Base-by-base conservation (phyloP, 1,140 invertebrate genomes). In the Drosophila parvula region DNA sequence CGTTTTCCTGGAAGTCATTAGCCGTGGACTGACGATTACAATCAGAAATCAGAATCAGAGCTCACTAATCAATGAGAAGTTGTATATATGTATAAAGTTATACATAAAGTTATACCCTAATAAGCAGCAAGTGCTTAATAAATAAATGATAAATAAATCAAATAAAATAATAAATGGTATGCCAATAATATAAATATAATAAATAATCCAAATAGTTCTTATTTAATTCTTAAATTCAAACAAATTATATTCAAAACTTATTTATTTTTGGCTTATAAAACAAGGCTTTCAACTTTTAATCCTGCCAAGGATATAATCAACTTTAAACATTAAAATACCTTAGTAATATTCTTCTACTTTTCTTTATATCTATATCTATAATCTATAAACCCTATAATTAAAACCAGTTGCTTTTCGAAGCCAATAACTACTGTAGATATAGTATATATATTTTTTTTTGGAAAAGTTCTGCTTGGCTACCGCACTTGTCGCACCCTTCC, bases 381-480 rank as follows among this genome's bases (percentile, higher is more conserved):
- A 34, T 34, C 18, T 34, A 8, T 12, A 51, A 32, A 34, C 3
- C 1, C 4, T 10, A n/a, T n/a, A 34, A 16, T 11, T 30, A 30
- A 51, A 14, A 36, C 5, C 16, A 14, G 51, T 68, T 65, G 7
- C n/a, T 18, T 63, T 58, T 10, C 45, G 60, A n/a, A 44, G 56
- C 57, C 27, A 30, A 3, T 32, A 18, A 18, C 30, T 45, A 34
- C 58, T 41, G 18, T 50, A 41, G 47, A 40, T 53, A 14, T 30
- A 16, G 50, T 27, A 5, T 28, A 11, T 22, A n/a, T 16, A 16
- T 43, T 43, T 36, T 36, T 56, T 69, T 47, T 44, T n/a, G n/a
- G 11, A 57, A 27, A 53, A 50, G 65, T 80, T 80, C 68, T 78
- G 77, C 84, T 63, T 68, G 68, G 77, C 50, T 71, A 30, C 69